Evolutionary conservation across 2,797 vertebrate genomes (phyloP).

Genomic region (Trachurus trachurus): DNA sequence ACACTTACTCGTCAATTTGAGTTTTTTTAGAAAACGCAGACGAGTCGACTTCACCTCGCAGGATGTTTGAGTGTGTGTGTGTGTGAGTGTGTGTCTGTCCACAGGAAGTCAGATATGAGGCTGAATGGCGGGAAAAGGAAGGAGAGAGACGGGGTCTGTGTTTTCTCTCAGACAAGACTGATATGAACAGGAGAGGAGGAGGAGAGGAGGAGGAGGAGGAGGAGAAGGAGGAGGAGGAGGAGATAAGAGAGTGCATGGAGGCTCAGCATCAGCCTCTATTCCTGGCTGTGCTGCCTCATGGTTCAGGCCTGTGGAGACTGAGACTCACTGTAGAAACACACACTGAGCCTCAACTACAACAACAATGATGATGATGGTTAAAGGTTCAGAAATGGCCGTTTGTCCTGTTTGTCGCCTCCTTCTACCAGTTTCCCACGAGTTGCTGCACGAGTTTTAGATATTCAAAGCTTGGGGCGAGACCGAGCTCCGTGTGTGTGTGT

Average conservation of each 20-base stretch:
- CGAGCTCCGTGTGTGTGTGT: too few relatives aligned
- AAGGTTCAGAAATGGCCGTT: too few relatives aligned
- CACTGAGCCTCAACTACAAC: too few relatives aligned
- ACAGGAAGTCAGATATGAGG: constrained; percentile 29
- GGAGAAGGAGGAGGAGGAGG: constrained; percentile 25
- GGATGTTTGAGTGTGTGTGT: not conserved
- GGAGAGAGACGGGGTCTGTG: constrained; percentile 19
- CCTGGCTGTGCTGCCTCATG: constrained; percentile 73
- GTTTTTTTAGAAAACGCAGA: too few relatives aligned
- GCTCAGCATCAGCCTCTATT: constrained; percentile 80
- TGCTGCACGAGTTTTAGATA: too few relatives aligned
- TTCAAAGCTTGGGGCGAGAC: too few relatives aligned
- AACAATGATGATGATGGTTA: too few relatives aligned
- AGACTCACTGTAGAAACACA: not conserved
- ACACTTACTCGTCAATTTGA: not conserved
- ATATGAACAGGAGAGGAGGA: constrained; percentile 39
- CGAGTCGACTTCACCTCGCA: not conserved
- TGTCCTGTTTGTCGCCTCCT: too few relatives aligned
- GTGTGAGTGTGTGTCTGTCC: not conserved
- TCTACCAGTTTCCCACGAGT: too few relatives aligned
- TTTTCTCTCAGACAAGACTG: constrained; percentile 51
- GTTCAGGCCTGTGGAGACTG: constrained; percentile 51
- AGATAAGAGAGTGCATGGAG: constrained; percentile 63
- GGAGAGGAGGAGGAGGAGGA: constrained; percentile 30
- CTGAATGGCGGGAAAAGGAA: constrained; percentile 45